These are phyloP conservation scores for Tolmerus cingulatus DNA, from an alignment of 2,888 invertebrate genomes.

Conservation along the genomic window DNA sequence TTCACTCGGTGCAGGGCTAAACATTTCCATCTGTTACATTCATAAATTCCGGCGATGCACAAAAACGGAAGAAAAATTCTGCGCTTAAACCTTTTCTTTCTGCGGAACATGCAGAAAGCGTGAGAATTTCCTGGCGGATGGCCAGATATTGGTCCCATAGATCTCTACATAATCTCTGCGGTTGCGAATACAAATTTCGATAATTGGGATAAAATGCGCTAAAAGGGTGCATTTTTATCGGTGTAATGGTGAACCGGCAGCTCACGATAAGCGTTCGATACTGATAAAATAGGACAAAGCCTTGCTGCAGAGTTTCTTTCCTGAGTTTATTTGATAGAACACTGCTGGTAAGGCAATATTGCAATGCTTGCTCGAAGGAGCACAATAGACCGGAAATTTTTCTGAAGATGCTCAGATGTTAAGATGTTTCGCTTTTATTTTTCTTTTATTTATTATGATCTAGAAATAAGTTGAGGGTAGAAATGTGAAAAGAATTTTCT, in stretches of 20 bases:
- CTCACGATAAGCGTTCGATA: not conserved
- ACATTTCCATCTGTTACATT: constrained; percentile 35
- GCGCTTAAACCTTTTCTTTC: not conserved
- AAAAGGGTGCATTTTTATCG: constrained; percentile 29
- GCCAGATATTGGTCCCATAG: constrained; percentile 43
- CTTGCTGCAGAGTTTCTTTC: not conserved
- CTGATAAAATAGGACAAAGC: not conserved
- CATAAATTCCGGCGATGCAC: constrained; percentile 29
- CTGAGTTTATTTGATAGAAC: not conserved
- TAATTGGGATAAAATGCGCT: constrained; percentile 44
- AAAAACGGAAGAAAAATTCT: constrained; percentile 6
- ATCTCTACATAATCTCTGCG: constrained; percentile 44
- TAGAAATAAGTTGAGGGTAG: too few species aligned
- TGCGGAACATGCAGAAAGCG: constrained; percentile 12
- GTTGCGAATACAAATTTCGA: constrained; percentile 47
- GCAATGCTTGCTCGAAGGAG: not conserved
- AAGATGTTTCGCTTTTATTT: too few species aligned
- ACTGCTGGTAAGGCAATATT: not conserved
- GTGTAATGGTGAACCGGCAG: not conserved
- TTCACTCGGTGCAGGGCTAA: constrained; percentile 5
- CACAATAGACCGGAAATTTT: not conserved
- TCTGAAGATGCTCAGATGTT: not conserved
- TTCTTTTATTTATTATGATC: too few species aligned
- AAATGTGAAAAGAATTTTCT: too few species aligned
- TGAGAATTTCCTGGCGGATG: constrained; percentile 27